Evolutionary conservation across 2,797 vertebrate genomes (phyloP).

Genomic region (Cyclopterus lumpus): DNA sequence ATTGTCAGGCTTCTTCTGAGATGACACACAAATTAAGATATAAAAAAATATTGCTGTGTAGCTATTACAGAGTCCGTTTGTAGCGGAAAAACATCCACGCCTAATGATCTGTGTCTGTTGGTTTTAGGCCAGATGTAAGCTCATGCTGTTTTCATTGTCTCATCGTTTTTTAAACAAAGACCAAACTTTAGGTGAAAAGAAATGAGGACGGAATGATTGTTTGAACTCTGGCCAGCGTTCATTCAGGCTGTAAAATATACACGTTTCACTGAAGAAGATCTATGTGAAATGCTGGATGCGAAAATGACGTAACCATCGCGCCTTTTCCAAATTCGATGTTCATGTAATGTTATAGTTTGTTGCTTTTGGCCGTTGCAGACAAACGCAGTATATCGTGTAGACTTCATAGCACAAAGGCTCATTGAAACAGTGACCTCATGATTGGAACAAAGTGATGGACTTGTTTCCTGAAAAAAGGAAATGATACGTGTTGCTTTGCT

Average conservation of each 20-base stretch:
- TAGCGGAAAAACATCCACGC: conserved; percentile 20
- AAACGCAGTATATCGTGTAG: conserved; percentile 5
- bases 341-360: conserved; percentile 54
- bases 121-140: conserved; percentile 44
- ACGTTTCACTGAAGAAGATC: conserved; percentile 51
- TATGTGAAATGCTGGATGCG: conserved; percentile 50
- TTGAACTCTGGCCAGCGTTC: conserved; percentile 36
- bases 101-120: conserved; percentile 63
- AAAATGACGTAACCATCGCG: conserved; percentile 14
- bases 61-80: conserved; percentile 31
- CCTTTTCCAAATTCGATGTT: conserved; percentile 35
- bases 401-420: conserved; percentile 1
- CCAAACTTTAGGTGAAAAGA: conserved; percentile 35
- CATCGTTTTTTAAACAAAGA: conserved; percentile 50
- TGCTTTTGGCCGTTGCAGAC: conserved; percentile 45
- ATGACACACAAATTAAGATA: conserved; percentile 36
- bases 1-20: background rate
- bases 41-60: conserved; percentile 24
- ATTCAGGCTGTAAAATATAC: conserved; percentile 64
- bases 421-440: conserved; percentile 25
- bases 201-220: conserved; percentile 28
- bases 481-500: background rate
- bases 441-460: conserved; percentile 12
- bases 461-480: conserved; percentile 5
- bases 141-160: conserved; percentile 67